Evolutionary conservation across 1,140 invertebrate genomes (phyloP).

Genomic region (Lepidotrigona ventralis): DNA sequence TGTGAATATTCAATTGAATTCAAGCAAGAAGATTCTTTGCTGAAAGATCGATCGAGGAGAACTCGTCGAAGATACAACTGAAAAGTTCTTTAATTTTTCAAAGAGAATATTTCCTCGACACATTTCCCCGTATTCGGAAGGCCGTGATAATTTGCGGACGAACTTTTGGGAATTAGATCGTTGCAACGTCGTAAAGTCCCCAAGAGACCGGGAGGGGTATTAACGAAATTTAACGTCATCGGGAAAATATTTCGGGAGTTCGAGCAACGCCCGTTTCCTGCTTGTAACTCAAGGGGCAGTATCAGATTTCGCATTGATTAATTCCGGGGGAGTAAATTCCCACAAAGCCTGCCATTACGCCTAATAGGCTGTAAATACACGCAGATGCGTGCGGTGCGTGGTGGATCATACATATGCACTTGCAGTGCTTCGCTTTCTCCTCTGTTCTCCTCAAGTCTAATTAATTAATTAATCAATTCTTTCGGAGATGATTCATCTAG

Average conservation of each 20-base stretch:
- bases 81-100: too few species aligned
- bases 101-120: too few species aligned
- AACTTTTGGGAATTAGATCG: too few species aligned
- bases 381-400: constrained; percentile 46
- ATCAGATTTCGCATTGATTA: constrained; percentile 46
- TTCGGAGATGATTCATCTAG: too few species aligned
- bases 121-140: too few species aligned
- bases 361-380: constrained; percentile 62
- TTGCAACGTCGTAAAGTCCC: too few species aligned
- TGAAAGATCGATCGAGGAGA: too few species aligned
- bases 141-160: too few species aligned
- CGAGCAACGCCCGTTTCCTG: background rate
- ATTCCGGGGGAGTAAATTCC: constrained; percentile 49
- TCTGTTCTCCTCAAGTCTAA: constrained; percentile 3
- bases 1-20: too few species aligned
- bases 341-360: constrained; percentile 52
- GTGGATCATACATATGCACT: constrained; percentile 49
- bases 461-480: too few species aligned
- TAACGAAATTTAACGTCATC: background rate
- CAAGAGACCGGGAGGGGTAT: background rate
- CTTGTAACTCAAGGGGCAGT: constrained; percentile 31
- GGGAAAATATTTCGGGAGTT: background rate
- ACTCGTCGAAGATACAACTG: too few species aligned
- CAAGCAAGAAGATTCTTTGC: too few species aligned
- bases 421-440: constrained; percentile 17